Base-by-base conservation (phyloP, 2,113 vertebrate species). In the Phylloscopus trochiloides region DNA sequence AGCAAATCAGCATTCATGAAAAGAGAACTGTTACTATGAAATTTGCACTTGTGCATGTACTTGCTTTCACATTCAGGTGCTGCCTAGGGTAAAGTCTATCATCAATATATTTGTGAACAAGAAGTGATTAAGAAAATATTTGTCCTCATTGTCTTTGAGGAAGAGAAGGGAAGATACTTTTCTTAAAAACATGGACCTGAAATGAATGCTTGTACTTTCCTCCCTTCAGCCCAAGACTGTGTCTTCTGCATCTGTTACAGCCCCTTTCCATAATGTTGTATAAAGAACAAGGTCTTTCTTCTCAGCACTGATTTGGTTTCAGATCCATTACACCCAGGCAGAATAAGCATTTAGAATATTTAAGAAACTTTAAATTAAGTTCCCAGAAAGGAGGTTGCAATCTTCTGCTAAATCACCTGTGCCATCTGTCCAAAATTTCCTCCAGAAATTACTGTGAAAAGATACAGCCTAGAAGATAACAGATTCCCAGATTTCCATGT, bases 371-470 rank as follows among this genome's bases (percentile, higher is more conserved):
- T 92, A 96, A 94, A 92, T 72, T 59, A 89, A 52, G 18, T 81
- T 88, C 38, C 75, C 38, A 71, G n/a, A 86, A 42, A 91, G 63
- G 86, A 92, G 62, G 20, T 71, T 92, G 48, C 76, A 88, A 87
- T 95, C 80, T 92, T 85, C 93, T 86, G 79, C 68, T 96, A 95
- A 95, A 92, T 94, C 70, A 96, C 91, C 83, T 75, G 32, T 85
- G 86, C 92, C 93, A 96, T 95, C 90, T 96, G 77, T 76, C 89
- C 65, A 86, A 83, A 91, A 92, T 66, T 96, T 95, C 57, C 24
- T 95, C 59, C 71, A 90, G 65, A 96, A 97, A 95, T 83, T 75
- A 88, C 72, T 75, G 10, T 67, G 66, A 94, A 96, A 97, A 95
- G 79, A 42, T 34, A 86, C 26, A 90, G 84, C 68, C 55, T 88